Evolutionary conservation across 2,888 invertebrate species (phyloP), one percentile per base, ranked within the genome.

Genomic region (Abrostola tripartita): DNA sequence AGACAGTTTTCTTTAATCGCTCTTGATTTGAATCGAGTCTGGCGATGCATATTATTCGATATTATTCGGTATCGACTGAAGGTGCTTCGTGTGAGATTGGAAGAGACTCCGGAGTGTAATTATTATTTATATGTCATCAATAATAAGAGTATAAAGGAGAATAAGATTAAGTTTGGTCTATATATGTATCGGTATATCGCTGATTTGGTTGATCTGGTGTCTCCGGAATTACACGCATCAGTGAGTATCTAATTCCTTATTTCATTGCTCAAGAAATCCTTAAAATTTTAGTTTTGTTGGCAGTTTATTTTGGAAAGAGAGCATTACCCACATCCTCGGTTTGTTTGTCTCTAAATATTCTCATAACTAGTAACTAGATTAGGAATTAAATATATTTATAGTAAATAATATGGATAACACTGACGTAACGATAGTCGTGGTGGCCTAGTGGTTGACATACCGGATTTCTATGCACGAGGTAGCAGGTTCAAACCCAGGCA

Each of bases 11-110:
- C 89, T 0, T 79, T 90, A 1, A 68, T 91, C 5, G 87, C 90
- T 11, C 81, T 94, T 10, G 93, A 94, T 78, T 70, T 91, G 5
- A 91, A 88, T 73, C 80, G 93, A 65, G 88, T 91, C 0, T 93
- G 92, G 93, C 82, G 94, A 44, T 91, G 88, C 61, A 74, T 88
- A 11, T 41, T 93, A 11, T 88, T 91, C 50, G 89, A 92, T 69
- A 78, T 85, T 8, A 76, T 93, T 12, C 82, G 92, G 37, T 87
- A 86, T 69, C 85, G 94, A 41, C 79, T 94, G 37, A 88, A 83
- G 54, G 71, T 89, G 2, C 82, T 94, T 0, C 85, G 91, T 0
- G 53, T 79, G 35, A 83, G 92, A 53, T 71, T 94, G 42, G 86
- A 89, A 56, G 93, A 93, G 63, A 72, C 77, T 42, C 86, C 88